Conservation (phyloP, 2,797 vertebrate genomes). For the Agapornis canus region DNA sequence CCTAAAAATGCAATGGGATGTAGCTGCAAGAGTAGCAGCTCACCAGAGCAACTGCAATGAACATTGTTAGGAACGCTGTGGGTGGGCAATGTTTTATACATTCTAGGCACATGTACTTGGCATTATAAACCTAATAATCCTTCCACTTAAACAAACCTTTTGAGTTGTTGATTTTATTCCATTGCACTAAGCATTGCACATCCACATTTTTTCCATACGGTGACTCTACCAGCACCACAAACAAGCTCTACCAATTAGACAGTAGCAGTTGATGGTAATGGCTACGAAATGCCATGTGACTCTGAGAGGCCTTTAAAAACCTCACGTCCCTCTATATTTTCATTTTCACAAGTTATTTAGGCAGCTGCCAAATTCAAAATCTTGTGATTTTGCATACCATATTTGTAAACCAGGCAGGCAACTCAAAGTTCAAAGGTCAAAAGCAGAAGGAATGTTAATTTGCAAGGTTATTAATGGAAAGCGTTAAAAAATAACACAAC, state of each 20-base stretch:
- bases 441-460: slow-evolving; percentile 21
- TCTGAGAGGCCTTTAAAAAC: slow-evolving; percentile 2
- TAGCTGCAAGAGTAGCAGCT: not conserved
- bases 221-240: not conserved
- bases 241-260: not conserved
- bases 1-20: not conserved
- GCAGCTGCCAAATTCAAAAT: slow-evolving; percentile 2
- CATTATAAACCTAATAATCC: slow-evolving; percentile 34
- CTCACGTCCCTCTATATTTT: not conserved
- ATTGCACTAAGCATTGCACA: not conserved
- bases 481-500: slow-evolving; percentile 44
- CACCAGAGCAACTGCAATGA: not conserved
- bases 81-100: slow-evolving; percentile 30
- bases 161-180: slow-evolving; percentile 8
- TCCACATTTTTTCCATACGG: slow-evolving; percentile 15
- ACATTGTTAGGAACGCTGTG: not conserved
- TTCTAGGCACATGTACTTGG: not conserved
- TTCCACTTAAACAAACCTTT: slow-evolving; percentile 14
- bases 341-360: slow-evolving; percentile 30
- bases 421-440: slow-evolving; percentile 42
- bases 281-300: not conserved
- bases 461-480: slow-evolving; percentile 50
- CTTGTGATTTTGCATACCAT: not conserved
- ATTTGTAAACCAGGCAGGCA: not conserved
- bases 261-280: not conserved